Evolutionary conservation across 2,113 vertebrate genomes (phyloP), one percentile per base, ranked within the genome.

Genomic region (Notiomystis cincta): DNA sequence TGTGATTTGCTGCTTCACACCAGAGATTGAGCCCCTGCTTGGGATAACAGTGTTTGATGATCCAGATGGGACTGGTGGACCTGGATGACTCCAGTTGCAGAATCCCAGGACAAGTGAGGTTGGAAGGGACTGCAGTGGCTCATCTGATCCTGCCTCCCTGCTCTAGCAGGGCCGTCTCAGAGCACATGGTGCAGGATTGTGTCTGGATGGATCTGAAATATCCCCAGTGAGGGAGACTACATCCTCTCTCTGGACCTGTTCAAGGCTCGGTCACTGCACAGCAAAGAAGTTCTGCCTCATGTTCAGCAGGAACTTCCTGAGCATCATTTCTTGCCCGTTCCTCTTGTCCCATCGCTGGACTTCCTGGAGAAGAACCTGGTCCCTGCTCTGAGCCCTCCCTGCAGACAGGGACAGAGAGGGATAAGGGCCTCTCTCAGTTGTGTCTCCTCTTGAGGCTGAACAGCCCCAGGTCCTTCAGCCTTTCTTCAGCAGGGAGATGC

Each of bases 231-330:
- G 30, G 21, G 57, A 71, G 8, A 48, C 30, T 6, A 21, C 64
- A 33, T 6, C 15, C 14, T 4, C 27, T 45, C 45, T 37, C 73
- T 54, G n/a, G 15, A 20, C 9, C 48, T 62, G 22, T 13, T 50
- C 30, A 2, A 10, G 5, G 14, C 42, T 72, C 0, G 0, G 28
- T 40, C 42, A 27, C 76, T 80, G 50, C 50, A 21, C 30, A 27
- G 30, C 20, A 30, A 48, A 33, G 54, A 44, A 54, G 16, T 56
- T 56, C 24, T 56, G 13, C 35, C 65, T 56, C 28, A 22, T 15
- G 54, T 38, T 44, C 75, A 71, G 21, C 11, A 40, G 57, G 30
- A 56, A 31, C 31, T 71, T 35, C 12, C 25, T 48, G 48, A 35
- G 42, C 47, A 61, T 40, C 40, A 40, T 16, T 40, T 71, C 40